Conservation (phyloP, 2,113 vertebrate genomes). For the Connochaetes taurinus region DNA sequence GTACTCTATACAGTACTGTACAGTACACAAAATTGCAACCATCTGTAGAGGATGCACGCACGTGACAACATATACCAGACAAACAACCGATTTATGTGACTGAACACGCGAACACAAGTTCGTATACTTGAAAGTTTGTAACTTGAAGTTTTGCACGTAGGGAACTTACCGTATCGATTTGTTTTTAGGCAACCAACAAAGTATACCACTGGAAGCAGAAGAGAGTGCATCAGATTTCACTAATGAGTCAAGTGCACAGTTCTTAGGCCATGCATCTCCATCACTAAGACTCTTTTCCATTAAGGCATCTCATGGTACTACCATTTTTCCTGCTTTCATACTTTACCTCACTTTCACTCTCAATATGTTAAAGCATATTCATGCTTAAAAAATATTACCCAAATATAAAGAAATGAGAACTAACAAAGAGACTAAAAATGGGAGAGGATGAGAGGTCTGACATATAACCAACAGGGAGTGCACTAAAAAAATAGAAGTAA, state of each 20-base stretch:
- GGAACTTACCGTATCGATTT: background rate
- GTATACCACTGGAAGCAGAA: background rate
- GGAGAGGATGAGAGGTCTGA: background rate
- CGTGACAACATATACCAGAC: background rate
- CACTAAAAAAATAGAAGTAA: background rate
- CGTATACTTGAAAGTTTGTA: rapidly evolving
- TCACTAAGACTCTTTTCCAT: background rate
- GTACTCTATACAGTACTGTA: rapidly evolving
- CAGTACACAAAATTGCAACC: background rate
- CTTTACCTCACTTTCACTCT: background rate
- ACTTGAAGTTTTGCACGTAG: background rate
- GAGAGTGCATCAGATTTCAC: background rate
- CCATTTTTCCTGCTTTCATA: background rate
- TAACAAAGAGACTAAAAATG: background rate
- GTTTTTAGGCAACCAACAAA: background rate
- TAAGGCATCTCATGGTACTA: background rate
- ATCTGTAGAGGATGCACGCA: background rate
- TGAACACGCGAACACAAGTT: background rate
- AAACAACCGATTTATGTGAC: background rate
- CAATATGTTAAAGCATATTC: background rate
- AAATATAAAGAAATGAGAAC: background rate
- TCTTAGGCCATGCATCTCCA: background rate
- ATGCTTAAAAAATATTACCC: background rate
- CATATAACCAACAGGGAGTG: background rate
- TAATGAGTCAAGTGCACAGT: background rate